Percentiles rank a stretch among this genome's conserved stretches.
These are phyloP conservation scores for Aphelinus certus DNA, from an alignment of 1,140 invertebrate genomes.

Conservation along the genomic window DNA sequence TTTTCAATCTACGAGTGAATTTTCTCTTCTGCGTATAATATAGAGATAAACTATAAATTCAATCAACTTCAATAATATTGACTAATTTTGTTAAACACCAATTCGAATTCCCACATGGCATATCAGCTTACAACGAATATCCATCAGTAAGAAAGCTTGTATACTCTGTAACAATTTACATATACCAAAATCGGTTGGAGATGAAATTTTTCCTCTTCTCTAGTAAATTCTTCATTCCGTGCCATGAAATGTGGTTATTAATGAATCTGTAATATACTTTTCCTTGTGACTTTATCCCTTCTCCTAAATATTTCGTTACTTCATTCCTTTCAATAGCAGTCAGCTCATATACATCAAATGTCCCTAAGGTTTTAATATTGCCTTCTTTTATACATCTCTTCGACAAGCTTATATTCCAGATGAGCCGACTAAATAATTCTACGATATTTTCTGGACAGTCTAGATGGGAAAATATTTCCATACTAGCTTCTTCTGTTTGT, in stretches of 20 bases:
- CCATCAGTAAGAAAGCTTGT: no score
- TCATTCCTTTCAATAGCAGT: constrained; percentile 25
- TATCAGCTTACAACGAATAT: no score
- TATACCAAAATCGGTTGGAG: no score
- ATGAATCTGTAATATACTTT: constrained; percentile 24
- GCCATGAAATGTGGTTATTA: constrained; percentile 22
- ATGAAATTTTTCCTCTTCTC: constrained; percentile 17
- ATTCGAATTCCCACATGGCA: no score
- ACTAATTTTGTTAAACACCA: no score
- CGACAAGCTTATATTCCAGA: constrained; percentile 24
- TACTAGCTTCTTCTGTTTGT: constrained; percentile 21
- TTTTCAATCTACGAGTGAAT: no score
- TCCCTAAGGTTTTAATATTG: constrained; percentile 9
- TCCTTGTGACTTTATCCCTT: constrained; percentile 5
- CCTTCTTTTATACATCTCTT: neutral
- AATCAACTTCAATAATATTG: no score
- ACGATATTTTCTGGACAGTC: constrained; percentile 25
- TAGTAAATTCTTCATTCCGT: constrained; percentile 15
- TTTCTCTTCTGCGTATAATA: no score
- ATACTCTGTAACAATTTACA: no score
- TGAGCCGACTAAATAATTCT: constrained; percentile 26
- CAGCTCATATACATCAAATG: constrained; percentile 7
- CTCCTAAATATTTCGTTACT: constrained; percentile 7
- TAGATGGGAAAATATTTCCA: constrained; percentile 19
- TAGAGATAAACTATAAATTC: no score